A percentile compares a stretch with the other conserved stretches of the same genome.
These are phyloP conservation scores for Dendroctonus ponderosae DNA, from an alignment of 1,140 invertebrate genomes.

Conservation along the genomic window DNA sequence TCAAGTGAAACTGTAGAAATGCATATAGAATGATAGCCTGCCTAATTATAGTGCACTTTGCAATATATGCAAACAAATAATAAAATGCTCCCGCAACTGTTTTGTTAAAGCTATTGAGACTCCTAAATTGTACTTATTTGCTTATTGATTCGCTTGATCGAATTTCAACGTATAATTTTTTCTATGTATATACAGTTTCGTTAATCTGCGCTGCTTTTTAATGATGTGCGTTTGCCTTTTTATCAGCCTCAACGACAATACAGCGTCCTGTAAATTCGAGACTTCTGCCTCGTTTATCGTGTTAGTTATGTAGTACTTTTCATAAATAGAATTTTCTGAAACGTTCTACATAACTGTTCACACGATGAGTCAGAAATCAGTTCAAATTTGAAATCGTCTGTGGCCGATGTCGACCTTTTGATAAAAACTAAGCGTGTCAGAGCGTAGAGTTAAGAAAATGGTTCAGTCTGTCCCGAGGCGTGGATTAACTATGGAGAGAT, in stretches of 20 bases:
- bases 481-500: too few species aligned
- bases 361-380: too few species aligned
- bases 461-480: slow-evolving; percentile 1
- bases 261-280: too few species aligned
- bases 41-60: slow-evolving; percentile 8
- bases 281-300: too few species aligned
- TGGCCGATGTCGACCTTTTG: too few species aligned
- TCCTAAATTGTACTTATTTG: slow-evolving; percentile 46
- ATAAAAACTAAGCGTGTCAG: too few species aligned
- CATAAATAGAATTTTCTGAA: too few species aligned
- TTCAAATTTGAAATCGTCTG: too few species aligned
- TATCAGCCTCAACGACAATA: neutral
- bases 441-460: neutral
- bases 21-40: neutral
- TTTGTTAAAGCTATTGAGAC: slow-evolving; percentile 38
- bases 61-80: slow-evolving; percentile 8
- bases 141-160: slow-evolving; percentile 40
- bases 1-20: too few species aligned
- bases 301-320: too few species aligned
- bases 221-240: slow-evolving; percentile 41
- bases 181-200: slow-evolving; percentile 43
- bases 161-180: slow-evolving; percentile 43
- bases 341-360: too few species aligned
- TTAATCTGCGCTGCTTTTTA: slow-evolving; percentile 40
- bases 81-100: slow-evolving; percentile 28